Conservation (phyloP, 2,113 vertebrate species). For the Serinus canaria region DNA sequence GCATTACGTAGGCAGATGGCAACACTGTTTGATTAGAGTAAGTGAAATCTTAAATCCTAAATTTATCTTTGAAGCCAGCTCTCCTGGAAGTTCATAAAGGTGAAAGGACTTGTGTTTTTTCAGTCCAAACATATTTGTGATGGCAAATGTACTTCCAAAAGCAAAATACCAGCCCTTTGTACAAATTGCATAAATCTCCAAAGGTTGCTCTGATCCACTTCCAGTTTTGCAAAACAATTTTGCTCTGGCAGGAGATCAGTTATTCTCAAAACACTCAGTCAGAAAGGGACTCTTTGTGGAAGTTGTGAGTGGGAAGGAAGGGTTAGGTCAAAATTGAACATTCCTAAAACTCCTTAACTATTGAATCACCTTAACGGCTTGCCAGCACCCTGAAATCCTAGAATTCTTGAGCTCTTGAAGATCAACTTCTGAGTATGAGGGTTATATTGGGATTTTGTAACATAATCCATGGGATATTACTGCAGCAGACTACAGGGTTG, state of each 20-base stretch:
- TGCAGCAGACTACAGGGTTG: background rate
- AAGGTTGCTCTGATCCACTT: slow-evolving; percentile 52
- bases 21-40: background rate
- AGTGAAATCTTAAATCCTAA: background rate
- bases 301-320: background rate
- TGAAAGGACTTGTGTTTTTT: slow-evolving; percentile 25
- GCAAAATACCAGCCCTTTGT: slow-evolving; percentile 24
- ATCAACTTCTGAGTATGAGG: background rate
- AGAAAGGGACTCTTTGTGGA: slow-evolving; percentile 16
- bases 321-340: slow-evolving; percentile 30
- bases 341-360: slow-evolving; percentile 41
- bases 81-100: slow-evolving; percentile 1
- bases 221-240: slow-evolving; percentile 52
- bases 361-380: slow-evolving; percentile 19
- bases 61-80: background rate
- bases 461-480: background rate
- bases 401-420: background rate
- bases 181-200: background rate
- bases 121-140: slow-evolving; percentile 12
- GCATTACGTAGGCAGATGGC: background rate
- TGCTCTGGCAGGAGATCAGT: slow-evolving; percentile 54
- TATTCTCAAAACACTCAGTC: slow-evolving; percentile 15
- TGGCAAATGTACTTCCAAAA: slow-evolving; percentile 31
- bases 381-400: slow-evolving; percentile 3
- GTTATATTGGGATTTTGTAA: background rate